phyloP scores from a whole-genome alignment of 2,888 invertebrate genomes.

The Drosophila infuscata region DNA sequence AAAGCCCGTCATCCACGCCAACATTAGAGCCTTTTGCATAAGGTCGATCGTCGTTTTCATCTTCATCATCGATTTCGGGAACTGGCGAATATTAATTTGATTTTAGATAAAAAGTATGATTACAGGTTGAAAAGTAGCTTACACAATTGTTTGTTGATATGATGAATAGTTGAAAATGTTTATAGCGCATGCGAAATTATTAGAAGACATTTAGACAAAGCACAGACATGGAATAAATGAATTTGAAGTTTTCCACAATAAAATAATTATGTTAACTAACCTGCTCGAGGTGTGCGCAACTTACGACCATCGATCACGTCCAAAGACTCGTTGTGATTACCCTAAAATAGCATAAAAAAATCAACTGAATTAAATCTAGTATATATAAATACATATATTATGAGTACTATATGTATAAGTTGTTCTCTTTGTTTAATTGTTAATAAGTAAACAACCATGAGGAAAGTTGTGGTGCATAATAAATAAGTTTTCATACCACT shows the following conservation, averaged over 20 bases:
- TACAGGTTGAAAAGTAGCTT: slow-evolving; percentile 25
- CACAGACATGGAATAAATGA: slow-evolving; percentile 16
- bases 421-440: slow-evolving; percentile 22
- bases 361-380: slow-evolving; percentile 5
- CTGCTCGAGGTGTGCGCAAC: slow-evolving; percentile 55
- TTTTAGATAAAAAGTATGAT: background rate
- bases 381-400: background rate
- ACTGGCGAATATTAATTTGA: slow-evolving; percentile 31
- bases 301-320: slow-evolving; percentile 39
- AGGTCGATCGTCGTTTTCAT: slow-evolving; percentile 86
- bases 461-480: slow-evolving; percentile 28
- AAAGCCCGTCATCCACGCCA: slow-evolving; percentile 89
- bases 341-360: slow-evolving; percentile 44
- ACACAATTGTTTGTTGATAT: slow-evolving; percentile 43
- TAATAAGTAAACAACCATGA: slow-evolving; percentile 30
- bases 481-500: slow-evolving; percentile 15
- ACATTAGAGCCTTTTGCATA: slow-evolving; percentile 84
- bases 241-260: slow-evolving; percentile 1
- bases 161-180: slow-evolving; percentile 4
- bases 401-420: slow-evolving; percentile 1
- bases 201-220: slow-evolving; percentile 27
- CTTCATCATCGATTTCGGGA: slow-evolving; percentile 85
- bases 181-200: slow-evolving; percentile 17
- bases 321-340: slow-evolving; percentile 32
- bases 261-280: slow-evolving; percentile 45